Evolutionary conservation across 2,113 vertebrate species (phyloP).

Genomic region (Galeopterus variegatus): DNA sequence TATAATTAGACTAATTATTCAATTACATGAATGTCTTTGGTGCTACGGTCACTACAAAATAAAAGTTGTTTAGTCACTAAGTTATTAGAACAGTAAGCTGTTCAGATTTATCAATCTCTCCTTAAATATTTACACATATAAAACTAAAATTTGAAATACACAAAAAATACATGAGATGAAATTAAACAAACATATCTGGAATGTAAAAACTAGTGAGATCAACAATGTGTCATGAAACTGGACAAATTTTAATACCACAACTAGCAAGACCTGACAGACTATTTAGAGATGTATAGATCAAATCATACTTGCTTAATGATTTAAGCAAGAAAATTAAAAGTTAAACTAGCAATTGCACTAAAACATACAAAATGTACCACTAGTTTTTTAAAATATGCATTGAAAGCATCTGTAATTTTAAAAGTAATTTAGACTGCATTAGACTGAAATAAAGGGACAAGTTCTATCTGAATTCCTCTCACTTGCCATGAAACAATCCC

Average conservation of each 20-base stretch:
- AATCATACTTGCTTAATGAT: not conserved
- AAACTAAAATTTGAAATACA: not conserved
- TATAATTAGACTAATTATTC: constrained; percentile 18
- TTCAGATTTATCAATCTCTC: not conserved
- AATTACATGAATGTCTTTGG: not conserved
- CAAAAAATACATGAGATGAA: not conserved
- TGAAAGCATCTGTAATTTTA: not conserved
- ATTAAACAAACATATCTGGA: not conserved
- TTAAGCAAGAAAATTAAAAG: not conserved
- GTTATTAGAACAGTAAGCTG: not conserved
- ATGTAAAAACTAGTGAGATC: not conserved
- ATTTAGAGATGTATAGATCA: not conserved
- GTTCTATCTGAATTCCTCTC: not conserved
- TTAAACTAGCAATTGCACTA: not conserved
- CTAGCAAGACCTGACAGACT: not conserved
- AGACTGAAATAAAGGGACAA: not conserved
- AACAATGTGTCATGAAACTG: not conserved
- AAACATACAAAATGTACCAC: not conserved
- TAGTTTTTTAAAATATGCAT: constrained; percentile 42
- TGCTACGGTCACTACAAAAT: constrained; percentile 5
- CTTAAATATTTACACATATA: not conserved
- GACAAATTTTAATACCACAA: not conserved
- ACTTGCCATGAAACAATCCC: constrained; percentile 16
- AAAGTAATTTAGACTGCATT: not conserved
- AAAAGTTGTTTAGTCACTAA: not conserved